Base-by-base conservation (phyloP, 2,113 vertebrate genomes). In the Marmota monax region DNA sequence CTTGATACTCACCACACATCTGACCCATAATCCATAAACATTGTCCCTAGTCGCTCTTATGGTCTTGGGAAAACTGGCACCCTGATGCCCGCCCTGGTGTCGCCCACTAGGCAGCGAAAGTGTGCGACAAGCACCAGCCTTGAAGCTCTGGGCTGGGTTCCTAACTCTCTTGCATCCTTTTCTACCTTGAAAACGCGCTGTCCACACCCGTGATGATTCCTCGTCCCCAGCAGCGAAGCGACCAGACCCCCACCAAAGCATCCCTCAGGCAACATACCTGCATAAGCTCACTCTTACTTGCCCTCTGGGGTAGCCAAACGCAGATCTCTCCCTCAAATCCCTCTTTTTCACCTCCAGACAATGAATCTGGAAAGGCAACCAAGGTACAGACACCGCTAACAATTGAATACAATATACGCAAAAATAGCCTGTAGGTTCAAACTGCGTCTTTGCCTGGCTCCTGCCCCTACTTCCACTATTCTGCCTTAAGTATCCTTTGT, bases 401-500 rank as follows among this genome's bases (percentile, higher is more conserved):
- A 61, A 70, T n/a, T 82, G 18, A 91, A 29, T 51, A 48, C 27
- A 58, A 42, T 12, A 56, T 2, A 39, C 84, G 61, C 58, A 73
- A 39, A 56, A 74, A 63, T 7, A 72, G 74, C 56, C 34, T 73
- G 27, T 84, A 14, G 63, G 63, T 42, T 96, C 67, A 61, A 51
- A 74, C 25, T 78, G 39, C 4, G 1, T 42, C 22, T 88, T 93
- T 76, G 76, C 69, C 17, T 0, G 18, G 42, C n/a, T 82, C 23
- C 73, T 61, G 72, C 63, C 84, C 79, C 45, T 56, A 69, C 13
- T 84, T 82, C 17, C 84, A 45, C 53, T 90, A 83, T 51, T 90
- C 37, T 95, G 67, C 29, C 58, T 88, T 56, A 86, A 88, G 72
- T 88, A 87, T 69, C 84, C 90, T 97, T 96, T 96, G 95, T 96